These are phyloP conservation scores for Oenanthe oenanthe DNA, from an alignment of 2,113 vertebrate species.

Conservation along the genomic window DNA sequence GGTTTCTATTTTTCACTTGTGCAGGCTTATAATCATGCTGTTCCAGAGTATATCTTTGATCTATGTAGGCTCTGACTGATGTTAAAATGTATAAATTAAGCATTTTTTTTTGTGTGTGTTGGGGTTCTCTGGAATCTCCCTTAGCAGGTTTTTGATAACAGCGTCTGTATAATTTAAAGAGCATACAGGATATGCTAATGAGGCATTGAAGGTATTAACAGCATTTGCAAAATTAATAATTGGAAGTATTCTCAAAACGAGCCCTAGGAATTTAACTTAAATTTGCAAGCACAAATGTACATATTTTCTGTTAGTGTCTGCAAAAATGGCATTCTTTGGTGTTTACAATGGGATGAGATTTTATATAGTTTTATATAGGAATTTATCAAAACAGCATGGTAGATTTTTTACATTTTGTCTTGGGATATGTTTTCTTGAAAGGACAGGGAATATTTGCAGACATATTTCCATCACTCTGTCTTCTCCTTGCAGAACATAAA, in stretches of 20 bases:
- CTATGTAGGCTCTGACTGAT: neutral
- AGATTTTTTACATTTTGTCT: neutral
- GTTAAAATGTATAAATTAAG: conserved; percentile 37
- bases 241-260: conserved; percentile 12
- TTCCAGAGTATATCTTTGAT: conserved; percentile 21
- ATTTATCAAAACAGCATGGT: neutral
- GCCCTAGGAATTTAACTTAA: conserved; percentile 11
- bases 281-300: neutral
- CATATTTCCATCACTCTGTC: neutral
- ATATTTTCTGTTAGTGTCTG: neutral
- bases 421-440: neutral
- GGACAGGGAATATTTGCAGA: neutral
- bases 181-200: conserved; percentile 44
- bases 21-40: conserved; percentile 5
- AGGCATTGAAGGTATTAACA: conserved; percentile 18
- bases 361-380: neutral
- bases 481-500: neutral
- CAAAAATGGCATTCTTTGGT: neutral
- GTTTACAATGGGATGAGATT: neutral
- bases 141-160: conserved; percentile 16
- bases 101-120: neutral
- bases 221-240: conserved; percentile 45
- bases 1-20: conserved; percentile 21
- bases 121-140: conserved; percentile 42
- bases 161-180: conserved; percentile 38